phyloP scores from a whole-genome alignment of 2,797 vertebrate genomes.

The Balearica regulorum region DNA sequence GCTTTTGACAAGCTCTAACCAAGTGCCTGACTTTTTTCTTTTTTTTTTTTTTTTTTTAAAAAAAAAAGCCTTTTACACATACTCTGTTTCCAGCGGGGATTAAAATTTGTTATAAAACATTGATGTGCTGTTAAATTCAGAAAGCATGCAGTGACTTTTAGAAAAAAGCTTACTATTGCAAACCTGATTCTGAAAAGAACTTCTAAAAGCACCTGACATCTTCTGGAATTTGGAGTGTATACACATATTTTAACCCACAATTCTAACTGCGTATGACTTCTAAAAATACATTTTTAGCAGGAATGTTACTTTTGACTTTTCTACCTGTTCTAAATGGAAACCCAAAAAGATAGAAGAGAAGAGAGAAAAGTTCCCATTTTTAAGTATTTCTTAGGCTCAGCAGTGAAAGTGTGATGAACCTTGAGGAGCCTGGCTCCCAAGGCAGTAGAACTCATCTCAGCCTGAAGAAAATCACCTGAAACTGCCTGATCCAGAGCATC shows the following conservation, averaged over 20 bases:
- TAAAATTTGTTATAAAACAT: slow-evolving; percentile 39
- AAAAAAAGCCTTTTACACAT: neutral
- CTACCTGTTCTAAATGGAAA: neutral
- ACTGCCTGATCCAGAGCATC: neutral
- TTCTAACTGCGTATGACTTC: neutral
- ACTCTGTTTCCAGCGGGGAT: neutral
- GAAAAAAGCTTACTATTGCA: neutral
- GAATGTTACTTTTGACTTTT: neutral
- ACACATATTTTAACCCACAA: neutral
- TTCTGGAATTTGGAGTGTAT: neutral
- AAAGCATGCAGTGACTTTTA: neutral
- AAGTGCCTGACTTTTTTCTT: neutral
- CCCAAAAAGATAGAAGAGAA: neutral
- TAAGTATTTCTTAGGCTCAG: neutral
- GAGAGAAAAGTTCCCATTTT: neutral
- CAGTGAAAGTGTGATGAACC: neutral
- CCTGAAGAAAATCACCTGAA: neutral
- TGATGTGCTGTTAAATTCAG: slow-evolving; percentile 42
- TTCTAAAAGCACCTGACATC: slow-evolving; percentile 1
- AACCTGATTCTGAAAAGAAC: neutral
- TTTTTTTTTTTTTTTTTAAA: neutral
- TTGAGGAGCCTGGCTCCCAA: neutral
- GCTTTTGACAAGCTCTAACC: slow-evolving; percentile 39
- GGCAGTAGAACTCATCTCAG: neutral
- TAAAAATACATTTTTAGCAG: neutral